Base-by-base conservation (phyloP, 2,888 invertebrate species). In the Nephrotoma guestfalica region DNA sequence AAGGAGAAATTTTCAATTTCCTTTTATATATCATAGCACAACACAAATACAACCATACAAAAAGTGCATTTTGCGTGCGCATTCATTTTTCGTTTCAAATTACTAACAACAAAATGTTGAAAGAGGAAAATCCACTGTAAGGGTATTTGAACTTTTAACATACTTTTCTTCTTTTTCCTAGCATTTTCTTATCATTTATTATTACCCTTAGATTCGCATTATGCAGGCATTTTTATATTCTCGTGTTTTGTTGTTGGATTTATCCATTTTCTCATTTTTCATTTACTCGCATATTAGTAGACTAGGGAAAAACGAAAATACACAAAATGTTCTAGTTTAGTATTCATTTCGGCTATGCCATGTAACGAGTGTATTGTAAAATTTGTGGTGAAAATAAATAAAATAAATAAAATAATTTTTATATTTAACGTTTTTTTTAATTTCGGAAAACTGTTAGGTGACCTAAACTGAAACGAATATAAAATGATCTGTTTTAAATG, bases 71-170 rank as follows among this genome's bases (percentile, higher is more conserved):
- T 84, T 84, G 84, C 84, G 84, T 42, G 42, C 84, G 84, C 84
- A 84, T 84, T 7, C 30, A 71, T 13, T 47, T 47, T 47, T 6
- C 18, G 6, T 83, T 83, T 41, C 9, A 41, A 84, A 84, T 41
- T 9, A 30, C 30, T 41, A 84, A 84, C 84, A 84, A 41, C 41
- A 84, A 41, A 84, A 15, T 84, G 6, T 40, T 15, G 9, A 71
- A 71, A 71, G 41, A 84, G 41, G 41, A n/a, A 15, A 84, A 41
- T 41, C 15, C 84, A 41, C 41, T 84, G 84, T 84, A 84, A 84
- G 84, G 84, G 84, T 84, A 41, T 84, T 84, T 84, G 84, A 84
- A 84, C 84, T 84, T 84, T 84, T 84, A 84, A 84, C 84, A 84
- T 84, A 84, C 84, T 41, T 84, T 84, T 71, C 30, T 71, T 71